Evolutionary conservation across 2,113 vertebrate genomes (phyloP).

Genomic region (Chlorodrepanis virens): DNA sequence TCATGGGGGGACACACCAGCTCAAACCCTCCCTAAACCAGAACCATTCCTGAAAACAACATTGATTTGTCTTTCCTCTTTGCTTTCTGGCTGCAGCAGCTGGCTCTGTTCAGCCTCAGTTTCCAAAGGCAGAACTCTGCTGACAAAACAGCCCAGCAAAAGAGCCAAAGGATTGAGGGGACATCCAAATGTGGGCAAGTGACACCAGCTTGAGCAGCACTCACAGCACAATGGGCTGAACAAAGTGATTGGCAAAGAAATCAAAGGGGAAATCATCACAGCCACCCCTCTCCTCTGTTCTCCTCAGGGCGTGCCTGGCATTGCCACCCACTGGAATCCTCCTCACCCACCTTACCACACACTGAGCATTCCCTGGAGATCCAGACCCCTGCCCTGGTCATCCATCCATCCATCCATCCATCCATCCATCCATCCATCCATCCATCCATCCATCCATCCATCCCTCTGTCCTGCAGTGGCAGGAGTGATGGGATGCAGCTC

Average conservation of each 20-base stretch:
- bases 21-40: background rate
- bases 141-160: background rate
- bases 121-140: background rate
- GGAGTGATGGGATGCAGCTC: background rate
- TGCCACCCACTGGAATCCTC: background rate
- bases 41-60: background rate
- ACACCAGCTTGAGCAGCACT: background rate
- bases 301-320: background rate
- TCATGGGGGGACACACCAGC: accelerated
- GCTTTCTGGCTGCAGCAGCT: background rate
- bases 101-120: background rate
- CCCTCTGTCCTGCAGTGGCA: background rate
- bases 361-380: background rate
- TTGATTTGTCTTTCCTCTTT: background rate
- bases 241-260: background rate
- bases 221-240: background rate
- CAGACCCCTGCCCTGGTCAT: background rate
- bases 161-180: background rate
- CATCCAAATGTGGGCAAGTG: too few relatives aligned
- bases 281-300: background rate
- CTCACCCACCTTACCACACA: background rate
- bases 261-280: background rate
- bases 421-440: too few relatives aligned
- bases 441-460: too few relatives aligned
- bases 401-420: background rate